A percentile compares a stretch with the other conserved stretches of the same genome.
phyloP scores from a whole-genome alignment of 2,797 vertebrate genomes.

The Geotrypetes seraphini region DNA sequence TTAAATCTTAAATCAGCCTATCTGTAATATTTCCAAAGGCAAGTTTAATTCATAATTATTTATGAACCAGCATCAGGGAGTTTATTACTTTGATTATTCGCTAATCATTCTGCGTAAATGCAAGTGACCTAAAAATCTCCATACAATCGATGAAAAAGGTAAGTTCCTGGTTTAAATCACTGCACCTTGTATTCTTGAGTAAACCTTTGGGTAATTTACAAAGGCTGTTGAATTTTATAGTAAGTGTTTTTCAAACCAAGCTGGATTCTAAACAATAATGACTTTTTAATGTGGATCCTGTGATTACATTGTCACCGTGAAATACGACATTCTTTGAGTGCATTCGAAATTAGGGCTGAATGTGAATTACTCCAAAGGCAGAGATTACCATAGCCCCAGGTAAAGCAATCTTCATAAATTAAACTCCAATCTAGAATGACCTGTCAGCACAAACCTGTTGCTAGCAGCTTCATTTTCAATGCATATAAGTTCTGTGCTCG shows the following conservation, averaged over 20 bases:
- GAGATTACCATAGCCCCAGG: constrained; percentile 74
- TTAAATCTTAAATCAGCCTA: constrained; percentile 4
- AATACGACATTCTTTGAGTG: constrained; percentile 81
- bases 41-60: constrained; percentile 46
- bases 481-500: constrained; percentile 46
- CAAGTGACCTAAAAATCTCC: constrained; percentile 49
- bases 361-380: constrained; percentile 76
- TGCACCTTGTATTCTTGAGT: constrained; percentile 74
- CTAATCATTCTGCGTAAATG: constrained; percentile 69
- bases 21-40: constrained; percentile 14
- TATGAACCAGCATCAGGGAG: constrained; percentile 53
- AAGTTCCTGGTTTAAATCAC: constrained; percentile 78
- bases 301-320: constrained; percentile 99
- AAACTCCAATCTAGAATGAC: constrained; percentile 90
- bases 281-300: constrained; percentile 99
- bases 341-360: constrained; percentile 79
- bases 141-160: constrained; percentile 74
- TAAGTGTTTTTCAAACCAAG: constrained; percentile 90
- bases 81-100: constrained; percentile 66
- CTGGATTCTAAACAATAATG: constrained; percentile 99
- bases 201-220: constrained; percentile 86
- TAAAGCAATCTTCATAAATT: constrained; percentile 98
- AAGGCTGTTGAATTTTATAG: constrained; percentile 87
- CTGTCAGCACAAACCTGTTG: constrained; percentile 64
- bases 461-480: constrained; percentile 47